These are phyloP conservation scores for Amazona ochrocephala DNA, from an alignment of 2,797 vertebrate species.

Conservation along the genomic window DNA sequence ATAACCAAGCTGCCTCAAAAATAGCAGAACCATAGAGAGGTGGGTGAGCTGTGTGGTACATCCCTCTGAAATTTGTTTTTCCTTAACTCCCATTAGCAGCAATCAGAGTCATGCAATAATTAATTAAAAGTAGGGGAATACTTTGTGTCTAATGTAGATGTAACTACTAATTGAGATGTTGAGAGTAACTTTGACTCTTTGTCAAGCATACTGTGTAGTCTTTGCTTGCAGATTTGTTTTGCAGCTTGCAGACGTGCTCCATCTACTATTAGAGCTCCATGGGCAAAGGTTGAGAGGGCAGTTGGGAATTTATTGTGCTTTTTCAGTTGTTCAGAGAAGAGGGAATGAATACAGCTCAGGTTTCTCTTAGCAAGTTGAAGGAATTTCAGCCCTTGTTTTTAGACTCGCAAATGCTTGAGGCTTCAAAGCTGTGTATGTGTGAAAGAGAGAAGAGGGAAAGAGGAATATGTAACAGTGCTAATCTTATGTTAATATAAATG, in stretches of 20 bases:
- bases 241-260: background rate
- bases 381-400: constrained; percentile 43
- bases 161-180: background rate
- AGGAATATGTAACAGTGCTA: background rate
- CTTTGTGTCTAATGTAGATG: background rate
- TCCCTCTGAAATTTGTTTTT: background rate
- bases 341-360: background rate
- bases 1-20: background rate
- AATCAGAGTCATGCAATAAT: background rate
- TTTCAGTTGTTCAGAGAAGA: constrained; percentile 31
- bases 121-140: background rate
- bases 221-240: background rate
- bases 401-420: background rate
- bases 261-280: background rate
- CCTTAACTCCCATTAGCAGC: background rate
- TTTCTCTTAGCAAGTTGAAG: constrained; percentile 41
- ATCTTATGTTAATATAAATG: background rate
- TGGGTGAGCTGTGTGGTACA: background rate
- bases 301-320: constrained; percentile 26
- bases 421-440: background rate
- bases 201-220: background rate
- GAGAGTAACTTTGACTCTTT: background rate
- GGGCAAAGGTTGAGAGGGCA: background rate
- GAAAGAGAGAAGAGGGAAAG: background rate
- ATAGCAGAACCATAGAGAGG: background rate